Evolutionary conservation across 2,888 invertebrate species (phyloP).

Genomic region (Netelia fuscicornis): DNA sequence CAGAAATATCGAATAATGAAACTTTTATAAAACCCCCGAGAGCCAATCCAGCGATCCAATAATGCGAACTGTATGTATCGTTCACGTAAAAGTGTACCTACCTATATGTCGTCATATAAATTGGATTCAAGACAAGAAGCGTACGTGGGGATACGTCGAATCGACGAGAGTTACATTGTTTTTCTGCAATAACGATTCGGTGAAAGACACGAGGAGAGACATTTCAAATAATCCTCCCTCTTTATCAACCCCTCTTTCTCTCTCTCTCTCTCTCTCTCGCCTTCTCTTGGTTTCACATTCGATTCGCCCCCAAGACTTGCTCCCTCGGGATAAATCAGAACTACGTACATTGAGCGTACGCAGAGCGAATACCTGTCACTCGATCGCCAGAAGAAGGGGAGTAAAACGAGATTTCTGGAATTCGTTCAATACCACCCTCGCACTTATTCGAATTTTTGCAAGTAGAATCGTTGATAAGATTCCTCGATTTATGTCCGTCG

Average conservation of each 20-base stretch:
- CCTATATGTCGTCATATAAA: conserved; percentile 13
- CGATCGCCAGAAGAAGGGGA: neutral
- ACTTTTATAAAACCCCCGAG: neutral
- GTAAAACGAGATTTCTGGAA: conserved; percentile 14
- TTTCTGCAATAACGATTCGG: conserved; percentile 27
- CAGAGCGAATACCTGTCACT: neutral
- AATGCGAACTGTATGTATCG: neutral
- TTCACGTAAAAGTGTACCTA: neutral
- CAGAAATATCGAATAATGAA: conserved; percentile 28
- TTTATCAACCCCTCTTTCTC: neutral
- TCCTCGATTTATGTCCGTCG: neutral
- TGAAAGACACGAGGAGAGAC: conserved; percentile 29
- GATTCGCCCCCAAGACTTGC: conserved; percentile 5
- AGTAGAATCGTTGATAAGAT: neutral
- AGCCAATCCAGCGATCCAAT: conserved; percentile 17
- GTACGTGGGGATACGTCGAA: conserved; percentile 8
- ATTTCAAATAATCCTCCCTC: conserved; percentile 42
- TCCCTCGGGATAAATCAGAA: neutral
- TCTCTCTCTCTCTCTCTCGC: neutral
- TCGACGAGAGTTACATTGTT: conserved; percentile 45
- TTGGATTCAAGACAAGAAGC: conserved; percentile 3
- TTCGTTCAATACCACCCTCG: neutral
- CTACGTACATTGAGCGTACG: neutral
- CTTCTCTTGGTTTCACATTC: neutral
- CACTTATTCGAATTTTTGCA: neutral